Percentiles rank a stretch among this genome's conserved stretches.
phyloP scores from a whole-genome alignment of 2,797 vertebrate species.

The Margarornis squamiger region DNA sequence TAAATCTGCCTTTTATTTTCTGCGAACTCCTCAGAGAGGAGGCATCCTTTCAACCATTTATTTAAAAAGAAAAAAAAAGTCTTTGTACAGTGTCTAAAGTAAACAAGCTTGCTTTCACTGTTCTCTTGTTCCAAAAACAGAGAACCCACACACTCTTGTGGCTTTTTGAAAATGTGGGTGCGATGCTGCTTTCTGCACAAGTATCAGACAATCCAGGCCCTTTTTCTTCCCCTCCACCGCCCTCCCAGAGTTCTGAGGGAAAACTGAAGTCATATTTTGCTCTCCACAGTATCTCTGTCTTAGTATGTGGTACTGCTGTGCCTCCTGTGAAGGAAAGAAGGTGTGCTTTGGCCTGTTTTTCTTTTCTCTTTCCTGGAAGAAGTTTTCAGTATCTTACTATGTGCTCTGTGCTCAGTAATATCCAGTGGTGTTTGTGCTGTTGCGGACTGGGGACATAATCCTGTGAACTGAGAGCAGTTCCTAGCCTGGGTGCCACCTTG shows the following conservation, averaged over 20 bases:
- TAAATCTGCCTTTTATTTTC: slow-evolving; percentile 71
- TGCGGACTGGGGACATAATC: background rate
- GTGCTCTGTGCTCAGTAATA: background rate
- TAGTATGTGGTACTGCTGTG: fast-evolving
- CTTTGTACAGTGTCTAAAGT: slow-evolving; percentile 66
- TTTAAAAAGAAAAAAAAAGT: slow-evolving; percentile 25
- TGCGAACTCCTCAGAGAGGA: slow-evolving; percentile 36
- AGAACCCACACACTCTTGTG: slow-evolving; percentile 16
- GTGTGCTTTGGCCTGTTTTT: background rate
- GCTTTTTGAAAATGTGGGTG: slow-evolving; percentile 42
- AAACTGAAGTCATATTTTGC: background rate
- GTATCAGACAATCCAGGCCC: background rate
- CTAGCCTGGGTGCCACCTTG: background rate
- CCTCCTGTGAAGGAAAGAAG: background rate
- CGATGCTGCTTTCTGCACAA: background rate
- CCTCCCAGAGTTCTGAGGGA: background rate
- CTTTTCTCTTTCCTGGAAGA: background rate
- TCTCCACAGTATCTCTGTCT: background rate
- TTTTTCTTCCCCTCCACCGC: background rate
- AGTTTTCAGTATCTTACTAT: background rate
- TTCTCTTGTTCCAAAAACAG: slow-evolving; percentile 50
- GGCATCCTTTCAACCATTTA: slow-evolving; percentile 59
- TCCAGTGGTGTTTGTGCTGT: background rate
- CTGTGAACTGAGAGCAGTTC: background rate
- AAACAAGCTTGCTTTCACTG: slow-evolving; percentile 66